These are phyloP conservation scores for Cryptus viduatorius DNA, from an alignment of 2,888 invertebrate genomes.

Conservation along the genomic window DNA sequence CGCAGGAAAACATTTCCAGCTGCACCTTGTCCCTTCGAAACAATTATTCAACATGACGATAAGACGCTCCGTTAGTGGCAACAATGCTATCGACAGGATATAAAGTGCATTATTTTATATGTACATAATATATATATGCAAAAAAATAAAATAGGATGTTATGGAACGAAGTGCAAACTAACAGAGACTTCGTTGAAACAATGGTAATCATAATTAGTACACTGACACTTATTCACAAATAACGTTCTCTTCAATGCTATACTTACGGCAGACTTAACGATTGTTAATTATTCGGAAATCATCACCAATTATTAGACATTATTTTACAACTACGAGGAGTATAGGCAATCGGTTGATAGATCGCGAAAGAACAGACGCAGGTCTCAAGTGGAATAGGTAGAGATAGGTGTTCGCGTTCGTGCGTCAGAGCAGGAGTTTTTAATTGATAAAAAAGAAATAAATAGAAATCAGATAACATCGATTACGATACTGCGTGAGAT, in stretches of 20 bases:
- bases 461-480: conserved; percentile 8
- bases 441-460: conserved; percentile 17
- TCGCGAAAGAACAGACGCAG: conserved; percentile 2
- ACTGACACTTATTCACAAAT: conserved; percentile 12
- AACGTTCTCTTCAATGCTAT: conserved; percentile 14
- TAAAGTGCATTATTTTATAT: background rate
- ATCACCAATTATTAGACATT: conserved; percentile 24
- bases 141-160: conserved; percentile 2
- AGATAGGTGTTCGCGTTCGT: conserved; percentile 13
- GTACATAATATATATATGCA: too few species aligned
- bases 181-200: background rate
- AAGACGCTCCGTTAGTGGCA: conserved; percentile 15
- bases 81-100: conserved; percentile 21
- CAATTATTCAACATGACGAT: conserved; percentile 44
- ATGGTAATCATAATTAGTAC: conserved; percentile 34
- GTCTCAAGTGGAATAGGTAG: conserved; percentile 14
- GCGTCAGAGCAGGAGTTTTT: conserved; percentile 20
- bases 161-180: conserved; percentile 1
- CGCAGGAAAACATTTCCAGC: conserved; percentile 46
- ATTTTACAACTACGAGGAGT: background rate
- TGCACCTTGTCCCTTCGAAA: conserved; percentile 25
- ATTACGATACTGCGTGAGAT: background rate
- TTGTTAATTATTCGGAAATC: conserved; percentile 44
- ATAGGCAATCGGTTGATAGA: background rate
- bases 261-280: conserved; percentile 28